Conservation (phyloP, 92 coral and sea anemone species). For the Paragorgia papillata region DNA sequence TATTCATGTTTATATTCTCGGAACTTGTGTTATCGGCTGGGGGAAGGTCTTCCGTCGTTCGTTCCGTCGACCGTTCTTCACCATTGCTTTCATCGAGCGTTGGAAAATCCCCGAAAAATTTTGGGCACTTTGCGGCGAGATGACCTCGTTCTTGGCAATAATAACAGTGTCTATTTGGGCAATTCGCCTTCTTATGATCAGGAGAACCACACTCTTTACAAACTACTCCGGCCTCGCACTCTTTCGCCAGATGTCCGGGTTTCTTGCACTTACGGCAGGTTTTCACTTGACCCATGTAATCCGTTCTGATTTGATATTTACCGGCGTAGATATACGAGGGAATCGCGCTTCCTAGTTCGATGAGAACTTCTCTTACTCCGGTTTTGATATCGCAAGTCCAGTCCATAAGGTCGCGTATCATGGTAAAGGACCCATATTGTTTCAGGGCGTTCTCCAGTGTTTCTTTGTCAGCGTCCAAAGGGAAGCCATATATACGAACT, state of each 20-base stretch:
- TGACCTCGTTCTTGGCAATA: background rate
- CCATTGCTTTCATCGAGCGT: no score
- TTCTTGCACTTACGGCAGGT: constrained; percentile 24
- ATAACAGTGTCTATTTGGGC: background rate
- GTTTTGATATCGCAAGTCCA: background rate
- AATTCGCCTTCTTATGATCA: background rate
- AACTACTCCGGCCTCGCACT: background rate
- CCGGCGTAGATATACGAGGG: background rate
- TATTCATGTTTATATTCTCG: no score
- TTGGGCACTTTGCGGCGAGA: background rate
- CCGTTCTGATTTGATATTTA: background rate
- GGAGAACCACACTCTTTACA: background rate
- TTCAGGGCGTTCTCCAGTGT: background rate
- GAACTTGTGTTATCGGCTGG: no score
- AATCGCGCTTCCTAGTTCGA: background rate
- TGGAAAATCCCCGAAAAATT: background rate
- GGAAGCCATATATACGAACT: background rate
- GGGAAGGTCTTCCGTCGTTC: no score
- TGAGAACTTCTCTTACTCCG: background rate
- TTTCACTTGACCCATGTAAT: background rate
- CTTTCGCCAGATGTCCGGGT: constrained; percentile 13
- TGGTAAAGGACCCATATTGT: background rate
- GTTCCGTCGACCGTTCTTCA: no score
- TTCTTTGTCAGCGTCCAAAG: background rate
- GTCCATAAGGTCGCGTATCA: no score